Percentiles rank a stretch among this genome's conserved stretches.
These are phyloP conservation scores for Hydrozoanthus gracilis DNA, from an alignment of 92 coral and sea anemone species.

Conservation along the genomic window DNA sequence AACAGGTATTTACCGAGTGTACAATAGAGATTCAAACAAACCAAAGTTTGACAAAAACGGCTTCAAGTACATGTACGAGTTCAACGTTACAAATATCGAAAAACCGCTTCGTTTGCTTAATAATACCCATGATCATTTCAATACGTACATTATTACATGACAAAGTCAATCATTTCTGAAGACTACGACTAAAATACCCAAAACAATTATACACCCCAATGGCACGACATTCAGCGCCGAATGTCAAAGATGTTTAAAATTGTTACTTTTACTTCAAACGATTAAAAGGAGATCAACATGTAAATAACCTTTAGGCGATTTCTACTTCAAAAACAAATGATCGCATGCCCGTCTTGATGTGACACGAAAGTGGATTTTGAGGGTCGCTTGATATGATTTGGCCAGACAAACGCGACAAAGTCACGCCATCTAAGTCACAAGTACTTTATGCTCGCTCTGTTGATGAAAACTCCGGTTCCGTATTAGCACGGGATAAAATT, in stretches of 20 bases:
- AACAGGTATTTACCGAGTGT: too few species aligned
- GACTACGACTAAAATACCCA: neutral
- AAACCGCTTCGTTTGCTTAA: too few species aligned
- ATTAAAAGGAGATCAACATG: neutral
- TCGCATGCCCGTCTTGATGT: neutral
- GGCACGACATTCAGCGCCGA: neutral
- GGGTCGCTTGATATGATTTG: neutral
- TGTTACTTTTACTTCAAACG: neutral
- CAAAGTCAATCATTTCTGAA: neutral
- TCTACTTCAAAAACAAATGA: neutral
- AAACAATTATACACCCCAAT: neutral
- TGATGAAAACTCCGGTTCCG: neutral
- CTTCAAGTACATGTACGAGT: too few species aligned
- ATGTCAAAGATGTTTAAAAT: conserved; percentile 1
- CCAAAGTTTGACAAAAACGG: too few species aligned
- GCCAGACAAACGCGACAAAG: neutral
- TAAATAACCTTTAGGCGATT: conserved; percentile 7
- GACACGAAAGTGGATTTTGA: neutral
- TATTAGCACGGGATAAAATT: neutral
- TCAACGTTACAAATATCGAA: too few species aligned
- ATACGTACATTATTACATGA: neutral
- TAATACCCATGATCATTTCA: neutral
- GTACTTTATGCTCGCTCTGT: neutral
- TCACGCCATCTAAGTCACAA: conserved; percentile 50
- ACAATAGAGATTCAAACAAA: too few species aligned